Evolutionary conservation across 2,113 vertebrate species (phyloP).

Genomic region (Rhynchomys soricoides): DNA sequence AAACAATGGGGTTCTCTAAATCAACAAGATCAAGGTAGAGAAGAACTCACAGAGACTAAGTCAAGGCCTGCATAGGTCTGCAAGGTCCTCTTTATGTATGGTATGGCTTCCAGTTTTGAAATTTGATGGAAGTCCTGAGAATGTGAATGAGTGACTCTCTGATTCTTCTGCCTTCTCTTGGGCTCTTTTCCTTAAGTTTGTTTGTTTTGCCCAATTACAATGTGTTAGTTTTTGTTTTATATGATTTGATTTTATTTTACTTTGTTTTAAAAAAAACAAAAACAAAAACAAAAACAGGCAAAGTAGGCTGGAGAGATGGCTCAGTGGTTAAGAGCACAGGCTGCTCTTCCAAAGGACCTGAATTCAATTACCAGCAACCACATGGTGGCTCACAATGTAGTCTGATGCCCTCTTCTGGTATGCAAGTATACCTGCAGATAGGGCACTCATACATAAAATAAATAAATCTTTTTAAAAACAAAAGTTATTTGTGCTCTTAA

Average conservation of each 20-base stretch:
- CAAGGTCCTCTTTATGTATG: neutral
- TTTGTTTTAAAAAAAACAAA: neutral
- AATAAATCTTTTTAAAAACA: too few species aligned
- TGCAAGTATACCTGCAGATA: too few species aligned
- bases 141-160: neutral
- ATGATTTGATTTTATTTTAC: neutral
- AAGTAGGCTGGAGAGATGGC: too few species aligned
- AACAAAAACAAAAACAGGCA: neutral
- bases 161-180: neutral
- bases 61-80: neutral
- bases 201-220: neutral
- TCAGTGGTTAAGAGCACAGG: too few species aligned
- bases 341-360: too few species aligned
- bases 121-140: neutral
- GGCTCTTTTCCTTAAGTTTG: neutral
- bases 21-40: neutral
- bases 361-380: too few species aligned
- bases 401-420: too few species aligned
- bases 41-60: neutral
- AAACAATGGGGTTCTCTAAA: neutral
- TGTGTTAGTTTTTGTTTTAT: neutral
- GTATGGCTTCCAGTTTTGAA: neutral
- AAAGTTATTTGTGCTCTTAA: neutral
- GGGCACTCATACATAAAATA: too few species aligned
- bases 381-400: too few species aligned